Percentiles rank a stretch among this genome's conserved stretches.
These are phyloP conservation scores for Dasysyrphus tricinctus DNA, from an alignment of 2,888 invertebrate species.

Conservation along the genomic window DNA sequence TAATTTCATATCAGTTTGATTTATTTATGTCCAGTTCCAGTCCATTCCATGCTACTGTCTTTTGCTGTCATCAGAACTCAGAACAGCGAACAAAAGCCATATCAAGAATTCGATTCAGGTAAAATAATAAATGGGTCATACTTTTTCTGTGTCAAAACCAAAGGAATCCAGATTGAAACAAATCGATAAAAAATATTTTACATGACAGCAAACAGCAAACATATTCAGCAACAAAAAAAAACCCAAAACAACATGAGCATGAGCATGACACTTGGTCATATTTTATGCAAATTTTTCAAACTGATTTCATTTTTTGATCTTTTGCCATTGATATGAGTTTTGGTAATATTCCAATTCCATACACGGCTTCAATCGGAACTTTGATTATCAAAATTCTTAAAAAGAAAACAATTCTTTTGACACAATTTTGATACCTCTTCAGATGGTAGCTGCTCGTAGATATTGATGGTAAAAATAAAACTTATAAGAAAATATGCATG, in stretches of 20 bases:
- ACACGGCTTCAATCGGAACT: slow-evolving; percentile 68
- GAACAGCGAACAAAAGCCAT: slow-evolving; percentile 13
- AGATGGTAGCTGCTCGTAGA: not conserved
- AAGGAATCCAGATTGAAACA: slow-evolving; percentile 12
- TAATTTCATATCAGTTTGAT: slow-evolving; percentile 50
- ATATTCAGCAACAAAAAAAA: slow-evolving; percentile 32
- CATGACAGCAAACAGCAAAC: slow-evolving; percentile 63
- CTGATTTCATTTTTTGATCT: slow-evolving; percentile 57
- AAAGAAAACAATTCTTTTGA: slow-evolving; percentile 4
- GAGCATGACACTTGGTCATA: slow-evolving; percentile 44
- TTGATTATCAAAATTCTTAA: slow-evolving; percentile 18
- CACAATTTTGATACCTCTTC: slow-evolving; percentile 1
- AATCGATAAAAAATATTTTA: slow-evolving; percentile 53
- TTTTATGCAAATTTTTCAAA: slow-evolving; percentile 62
- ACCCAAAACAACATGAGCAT: slow-evolving; percentile 14
- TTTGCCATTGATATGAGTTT: slow-evolving; percentile 19
- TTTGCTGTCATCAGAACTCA: slow-evolving; percentile 24
- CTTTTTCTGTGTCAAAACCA: slow-evolving; percentile 61
- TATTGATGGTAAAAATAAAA: not conserved
- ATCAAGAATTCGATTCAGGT: slow-evolving; percentile 54
- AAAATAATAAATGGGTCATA: slow-evolving; percentile 63
- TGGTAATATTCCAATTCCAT: slow-evolving; percentile 62
- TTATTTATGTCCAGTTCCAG: slow-evolving; percentile 43
- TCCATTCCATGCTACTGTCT: not conserved
- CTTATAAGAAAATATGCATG: not conserved